phyloP scores from a whole-genome alignment of 2,113 vertebrate genomes.

The Anolis carolinensis region DNA sequence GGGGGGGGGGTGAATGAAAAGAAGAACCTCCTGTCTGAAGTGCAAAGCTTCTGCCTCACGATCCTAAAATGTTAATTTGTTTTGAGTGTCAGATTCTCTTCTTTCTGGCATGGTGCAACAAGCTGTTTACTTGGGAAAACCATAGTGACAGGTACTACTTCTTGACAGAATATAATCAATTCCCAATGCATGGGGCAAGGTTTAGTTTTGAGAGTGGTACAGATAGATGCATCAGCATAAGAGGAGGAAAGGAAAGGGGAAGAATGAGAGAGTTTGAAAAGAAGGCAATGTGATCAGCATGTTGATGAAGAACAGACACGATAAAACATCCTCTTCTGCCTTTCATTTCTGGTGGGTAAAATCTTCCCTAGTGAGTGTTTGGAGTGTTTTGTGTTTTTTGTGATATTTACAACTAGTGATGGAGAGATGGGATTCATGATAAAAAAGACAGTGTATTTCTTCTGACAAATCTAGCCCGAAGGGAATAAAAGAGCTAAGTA shows the following conservation, averaged over 20 bases:
- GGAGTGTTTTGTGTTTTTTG: background rate
- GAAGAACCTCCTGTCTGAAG: slow-evolving; percentile 15
- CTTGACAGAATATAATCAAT: slow-evolving; percentile 32
- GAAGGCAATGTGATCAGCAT: slow-evolving; percentile 78
- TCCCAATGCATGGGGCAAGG: slow-evolving; percentile 48
- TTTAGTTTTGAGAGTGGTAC: slow-evolving; percentile 8
- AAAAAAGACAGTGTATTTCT: background rate
- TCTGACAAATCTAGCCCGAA: slow-evolving; percentile 24
- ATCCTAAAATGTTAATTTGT: slow-evolving; percentile 44
- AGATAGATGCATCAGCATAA: slow-evolving; percentile 64
- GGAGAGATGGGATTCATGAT: slow-evolving; percentile 43
- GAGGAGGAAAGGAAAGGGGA: slow-evolving; percentile 26
- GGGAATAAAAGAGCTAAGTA: slow-evolving; percentile 20
- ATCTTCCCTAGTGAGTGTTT: slow-evolving; percentile 73
- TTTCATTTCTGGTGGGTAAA: slow-evolving; percentile 72
- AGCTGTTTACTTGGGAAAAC: slow-evolving; percentile 21
- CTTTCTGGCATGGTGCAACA: slow-evolving; percentile 12
- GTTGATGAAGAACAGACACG: slow-evolving; percentile 78
- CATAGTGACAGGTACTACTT: background rate
- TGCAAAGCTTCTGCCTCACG: slow-evolving; percentile 33
- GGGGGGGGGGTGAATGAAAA: background rate
- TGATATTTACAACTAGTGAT: slow-evolving; percentile 41
- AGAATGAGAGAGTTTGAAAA: slow-evolving; percentile 67
- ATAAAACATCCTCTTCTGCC: slow-evolving; percentile 70
- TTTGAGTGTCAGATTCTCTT: slow-evolving; percentile 17